Conservation (phyloP, 2,797 vertebrate genomes). For the Triplophysa yarkandensis region DNA sequence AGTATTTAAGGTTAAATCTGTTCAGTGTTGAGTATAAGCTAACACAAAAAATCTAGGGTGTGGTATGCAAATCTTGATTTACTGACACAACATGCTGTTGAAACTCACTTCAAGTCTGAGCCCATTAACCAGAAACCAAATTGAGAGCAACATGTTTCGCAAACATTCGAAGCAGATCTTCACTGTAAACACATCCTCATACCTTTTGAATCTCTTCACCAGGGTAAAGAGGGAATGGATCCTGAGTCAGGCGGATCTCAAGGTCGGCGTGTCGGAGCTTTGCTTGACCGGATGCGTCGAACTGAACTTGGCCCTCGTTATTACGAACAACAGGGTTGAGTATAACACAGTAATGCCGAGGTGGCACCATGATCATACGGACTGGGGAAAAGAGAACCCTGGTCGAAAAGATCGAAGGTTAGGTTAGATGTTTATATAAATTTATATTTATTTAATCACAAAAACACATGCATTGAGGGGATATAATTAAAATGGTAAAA, state of each 20-base stretch:
- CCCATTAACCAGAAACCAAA: constrained; percentile 11
- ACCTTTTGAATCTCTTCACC: constrained; percentile 88
- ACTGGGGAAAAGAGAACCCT: constrained; percentile 81
- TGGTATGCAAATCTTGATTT: background rate
- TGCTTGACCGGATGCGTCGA: constrained; percentile 81
- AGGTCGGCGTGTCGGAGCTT: constrained; percentile 87
- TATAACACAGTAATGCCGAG: constrained; percentile 86
- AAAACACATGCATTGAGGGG: background rate
- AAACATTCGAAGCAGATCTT: background rate
- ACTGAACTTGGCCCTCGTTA: constrained; percentile 61
- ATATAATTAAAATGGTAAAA: background rate
- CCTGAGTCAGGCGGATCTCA: constrained; percentile 86
- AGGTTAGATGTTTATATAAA: background rate
- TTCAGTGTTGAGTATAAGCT: background rate
- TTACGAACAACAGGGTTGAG: constrained; percentile 80
- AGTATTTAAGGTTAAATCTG: background rate
- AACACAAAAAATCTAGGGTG: background rate
- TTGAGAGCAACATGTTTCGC: background rate
- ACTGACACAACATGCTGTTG: constrained; percentile 1
- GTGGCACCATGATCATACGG: constrained; percentile 86
- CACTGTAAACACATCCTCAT: background rate
- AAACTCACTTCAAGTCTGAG: constrained; percentile 1
- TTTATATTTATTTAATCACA: background rate
- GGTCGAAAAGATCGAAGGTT: constrained; percentile 1
- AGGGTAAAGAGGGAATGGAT: constrained; percentile 89